Percentiles rank a stretch among this genome's conserved stretches.
phyloP scores from a whole-genome alignment of 2,797 vertebrate species.

The Cygnus olor region DNA sequence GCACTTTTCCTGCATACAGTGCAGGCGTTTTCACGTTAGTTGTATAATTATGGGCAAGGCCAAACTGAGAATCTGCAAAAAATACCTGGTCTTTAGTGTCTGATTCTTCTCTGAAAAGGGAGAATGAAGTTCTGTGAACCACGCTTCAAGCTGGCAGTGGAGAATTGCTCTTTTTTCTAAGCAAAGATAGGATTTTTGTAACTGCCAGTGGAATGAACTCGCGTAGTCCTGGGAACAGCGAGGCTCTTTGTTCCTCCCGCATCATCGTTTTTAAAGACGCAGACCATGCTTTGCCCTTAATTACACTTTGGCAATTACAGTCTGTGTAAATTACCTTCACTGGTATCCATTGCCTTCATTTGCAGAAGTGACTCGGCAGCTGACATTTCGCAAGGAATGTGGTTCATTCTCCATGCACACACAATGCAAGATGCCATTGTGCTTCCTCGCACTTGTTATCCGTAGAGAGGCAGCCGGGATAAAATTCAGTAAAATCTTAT shows the following conservation, averaged over 20 bases:
- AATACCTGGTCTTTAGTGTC: fast-evolving
- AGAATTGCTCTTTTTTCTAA: not conserved
- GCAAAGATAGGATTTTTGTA: not conserved
- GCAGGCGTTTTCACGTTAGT: fast-evolving
- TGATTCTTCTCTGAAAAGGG: not conserved
- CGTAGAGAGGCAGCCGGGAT: not conserved
- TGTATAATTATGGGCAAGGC: no score
- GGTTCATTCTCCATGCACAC: fast-evolving
- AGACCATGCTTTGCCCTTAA: not conserved
- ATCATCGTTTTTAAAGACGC: not conserved
- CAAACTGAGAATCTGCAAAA: not conserved
- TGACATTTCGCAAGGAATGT: not conserved
- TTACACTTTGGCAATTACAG: not conserved
- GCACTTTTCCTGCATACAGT: fast-evolving
- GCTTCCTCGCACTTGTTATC: not conserved
- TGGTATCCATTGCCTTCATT: fast-evolving
- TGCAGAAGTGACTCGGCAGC: not conserved
- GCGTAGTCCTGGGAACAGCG: not conserved
- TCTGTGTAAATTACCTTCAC: not conserved
- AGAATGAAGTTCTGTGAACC: not conserved
- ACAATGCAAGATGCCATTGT: fast-evolving
- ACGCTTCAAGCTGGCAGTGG: fast-evolving
- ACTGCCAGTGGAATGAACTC: fast-evolving
- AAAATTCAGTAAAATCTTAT: not conserved
- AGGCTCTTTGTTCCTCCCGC: not conserved